Base-by-base conservation (phyloP, 2,797 vertebrate genomes). In the Hydrophis major region DNA sequence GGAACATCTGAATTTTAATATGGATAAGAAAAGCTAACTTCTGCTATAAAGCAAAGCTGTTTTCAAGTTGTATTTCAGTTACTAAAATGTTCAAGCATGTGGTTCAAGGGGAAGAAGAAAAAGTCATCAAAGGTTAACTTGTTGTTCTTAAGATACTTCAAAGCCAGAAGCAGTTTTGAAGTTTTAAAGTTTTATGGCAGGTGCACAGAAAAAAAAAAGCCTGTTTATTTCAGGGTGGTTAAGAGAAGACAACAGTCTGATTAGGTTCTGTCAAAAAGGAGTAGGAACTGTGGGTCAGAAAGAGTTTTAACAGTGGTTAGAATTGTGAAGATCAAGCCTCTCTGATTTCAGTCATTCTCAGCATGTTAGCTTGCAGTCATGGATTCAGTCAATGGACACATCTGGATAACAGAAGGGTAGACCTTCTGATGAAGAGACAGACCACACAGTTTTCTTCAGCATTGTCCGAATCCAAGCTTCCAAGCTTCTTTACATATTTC, bases 131-230 rank as follows among this genome's bases (percentile, higher is more conserved):
- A 99, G 99, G 98, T 98, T 98, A 98, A 96, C 91, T 94, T 97
- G 97, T 98, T 98, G 98, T 98, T 98, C 98, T 98, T 99, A 98
- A 98, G 98, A 98, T 98, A 99, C 99, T 99, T 99, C 99, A 99
- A 99, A 99, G 99, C 96, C 55, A 95, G 66, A 91, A 97, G 98
- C 97, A 97, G 98, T 98, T 98, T 97, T 97, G 97, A 98, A 98
- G 98, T 97, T 98, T 98, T 99, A 98, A 99, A 99, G 98, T 99
- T 99, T 99, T 99, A 99, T 98, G 97, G 98, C 98, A 99, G 98
- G 99, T 99, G 98, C 98, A 98, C 98, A 98, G 28, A 37, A 32
- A 37, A n/a, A 97, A 98, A 98, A 98, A 98, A 98, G 98, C 98
- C 98, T 98, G 98, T 98, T 98, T 98, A 98, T 96, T 98, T 96